A percentile compares a stretch with the other conserved stretches of the same genome.
These are phyloP conservation scores for Plumapathes pennacea DNA, from an alignment of 92 coral and sea anemone genomes.

Conservation along the genomic window DNA sequence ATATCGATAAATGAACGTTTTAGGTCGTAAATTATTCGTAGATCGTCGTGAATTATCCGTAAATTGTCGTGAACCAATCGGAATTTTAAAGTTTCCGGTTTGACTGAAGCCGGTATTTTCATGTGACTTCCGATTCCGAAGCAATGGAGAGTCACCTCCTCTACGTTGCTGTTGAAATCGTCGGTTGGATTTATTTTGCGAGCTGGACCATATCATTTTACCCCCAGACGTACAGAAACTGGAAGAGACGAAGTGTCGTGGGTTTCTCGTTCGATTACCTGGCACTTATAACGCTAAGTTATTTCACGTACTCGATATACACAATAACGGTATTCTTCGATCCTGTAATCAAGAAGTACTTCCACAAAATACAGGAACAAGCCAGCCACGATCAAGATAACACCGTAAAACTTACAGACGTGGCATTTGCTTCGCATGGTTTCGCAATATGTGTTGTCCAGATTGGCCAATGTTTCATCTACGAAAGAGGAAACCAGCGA, in stretches of 20 bases:
- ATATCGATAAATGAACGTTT: neutral
- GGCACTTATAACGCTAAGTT: conserved; percentile 8
- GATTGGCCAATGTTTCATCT: conserved; percentile 8
- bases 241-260: conserved; percentile 24
- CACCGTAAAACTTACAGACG: conserved; percentile 23
- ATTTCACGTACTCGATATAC: conserved; percentile 13
- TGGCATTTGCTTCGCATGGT: conserved; percentile 30
- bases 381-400: conserved; percentile 1
- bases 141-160: too few relatives aligned
- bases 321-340: conserved; percentile 3
- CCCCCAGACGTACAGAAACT: conserved; percentile 11
- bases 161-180: conserved; percentile 6
- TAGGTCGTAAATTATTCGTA: neutral
- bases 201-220: conserved; percentile 25
- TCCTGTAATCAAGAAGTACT: conserved; percentile 1
- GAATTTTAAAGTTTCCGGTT: too few relatives aligned
- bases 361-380: neutral
- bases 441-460: conserved; percentile 1
- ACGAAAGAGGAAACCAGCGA: conserved; percentile 19
- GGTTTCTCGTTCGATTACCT: conserved; percentile 30
- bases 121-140: too few relatives aligned
- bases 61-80: too few relatives aligned
- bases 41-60: neutral
- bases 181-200: conserved; percentile 22
- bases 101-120: too few relatives aligned